These are phyloP conservation scores for Sthenelais limicola DNA, from an alignment of 2,888 invertebrate species.

Conservation along the genomic window DNA sequence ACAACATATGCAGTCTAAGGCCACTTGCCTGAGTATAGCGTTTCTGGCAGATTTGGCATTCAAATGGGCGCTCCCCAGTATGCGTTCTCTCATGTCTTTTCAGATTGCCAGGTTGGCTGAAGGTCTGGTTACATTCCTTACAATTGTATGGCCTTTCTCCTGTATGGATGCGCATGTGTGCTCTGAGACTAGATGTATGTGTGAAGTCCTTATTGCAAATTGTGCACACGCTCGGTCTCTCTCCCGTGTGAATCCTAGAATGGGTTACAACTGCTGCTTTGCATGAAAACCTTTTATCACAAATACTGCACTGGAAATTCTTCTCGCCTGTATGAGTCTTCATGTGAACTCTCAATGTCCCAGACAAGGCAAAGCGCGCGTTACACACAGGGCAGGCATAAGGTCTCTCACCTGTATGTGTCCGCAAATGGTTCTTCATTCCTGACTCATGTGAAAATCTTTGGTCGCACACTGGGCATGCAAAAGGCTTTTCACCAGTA, in stretches of 20 bases:
- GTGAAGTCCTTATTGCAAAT: constrained; percentile 28
- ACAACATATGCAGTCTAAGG: background rate
- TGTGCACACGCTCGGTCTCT: constrained; percentile 30
- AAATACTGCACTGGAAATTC: background rate
- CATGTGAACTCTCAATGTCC: background rate
- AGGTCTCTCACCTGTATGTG: background rate
- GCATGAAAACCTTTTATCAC: background rate
- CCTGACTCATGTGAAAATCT: background rate
- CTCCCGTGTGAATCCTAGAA: constrained; percentile 30
- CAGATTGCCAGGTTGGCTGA: background rate
- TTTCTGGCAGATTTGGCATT: background rate
- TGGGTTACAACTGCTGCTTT: background rate
- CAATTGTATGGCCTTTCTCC: background rate
- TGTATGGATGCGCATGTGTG: constrained; percentile 24
- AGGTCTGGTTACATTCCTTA: background rate
- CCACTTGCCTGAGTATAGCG: background rate
- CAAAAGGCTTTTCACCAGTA: background rate
- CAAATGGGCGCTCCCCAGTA: background rate
- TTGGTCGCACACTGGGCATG: background rate
- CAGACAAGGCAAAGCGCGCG: background rate
- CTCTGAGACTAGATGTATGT: constrained; percentile 4
- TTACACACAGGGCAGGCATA: background rate
- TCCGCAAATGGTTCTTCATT: background rate
- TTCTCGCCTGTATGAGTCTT: constrained; percentile 13
- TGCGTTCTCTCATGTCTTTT: background rate